phyloP scores from a whole-genome alignment of 2,888 invertebrate genomes.

The Eulithis testata region DNA sequence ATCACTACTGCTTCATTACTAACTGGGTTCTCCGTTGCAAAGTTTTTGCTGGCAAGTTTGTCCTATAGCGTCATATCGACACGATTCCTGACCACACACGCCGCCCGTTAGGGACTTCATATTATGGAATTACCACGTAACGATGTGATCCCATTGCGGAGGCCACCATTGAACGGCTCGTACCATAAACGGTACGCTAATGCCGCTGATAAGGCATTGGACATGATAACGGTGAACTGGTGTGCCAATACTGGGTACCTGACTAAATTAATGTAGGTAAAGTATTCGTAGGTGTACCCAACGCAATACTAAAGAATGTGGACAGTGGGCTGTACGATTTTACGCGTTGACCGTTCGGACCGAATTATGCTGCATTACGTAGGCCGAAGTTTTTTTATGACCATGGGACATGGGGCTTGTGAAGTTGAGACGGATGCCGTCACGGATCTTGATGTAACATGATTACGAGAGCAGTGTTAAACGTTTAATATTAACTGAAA shows the following conservation, averaged over 20 bases:
- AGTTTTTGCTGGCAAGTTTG: constrained; percentile 47
- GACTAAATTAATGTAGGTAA: constrained; percentile 41
- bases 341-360: constrained; percentile 36
- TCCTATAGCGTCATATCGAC: constrained; percentile 2
- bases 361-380: constrained; percentile 44
- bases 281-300: constrained; percentile 39
- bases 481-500: constrained; percentile 5
- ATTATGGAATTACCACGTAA: constrained; percentile 34
- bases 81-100: constrained; percentile 55
- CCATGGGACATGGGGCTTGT: constrained; percentile 17
- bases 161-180: constrained; percentile 39
- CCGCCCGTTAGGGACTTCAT: constrained; percentile 40
- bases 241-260: constrained; percentile 43
- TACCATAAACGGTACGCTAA: constrained; percentile 40
- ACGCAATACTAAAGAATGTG: constrained; percentile 14
- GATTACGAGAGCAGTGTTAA: constrained; percentile 37
- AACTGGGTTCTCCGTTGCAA: background rate
- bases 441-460: constrained; percentile 51
- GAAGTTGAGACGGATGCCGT: constrained; percentile 47
- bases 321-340: constrained; percentile 43
- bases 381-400: constrained; percentile 43
- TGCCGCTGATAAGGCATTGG: constrained; percentile 46
- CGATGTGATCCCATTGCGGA: constrained; percentile 38
- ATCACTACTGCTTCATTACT: background rate
- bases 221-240: constrained; percentile 50